These are phyloP conservation scores for Tapirus indicus DNA, from an alignment of 2,797 vertebrate genomes.

Conservation along the genomic window DNA sequence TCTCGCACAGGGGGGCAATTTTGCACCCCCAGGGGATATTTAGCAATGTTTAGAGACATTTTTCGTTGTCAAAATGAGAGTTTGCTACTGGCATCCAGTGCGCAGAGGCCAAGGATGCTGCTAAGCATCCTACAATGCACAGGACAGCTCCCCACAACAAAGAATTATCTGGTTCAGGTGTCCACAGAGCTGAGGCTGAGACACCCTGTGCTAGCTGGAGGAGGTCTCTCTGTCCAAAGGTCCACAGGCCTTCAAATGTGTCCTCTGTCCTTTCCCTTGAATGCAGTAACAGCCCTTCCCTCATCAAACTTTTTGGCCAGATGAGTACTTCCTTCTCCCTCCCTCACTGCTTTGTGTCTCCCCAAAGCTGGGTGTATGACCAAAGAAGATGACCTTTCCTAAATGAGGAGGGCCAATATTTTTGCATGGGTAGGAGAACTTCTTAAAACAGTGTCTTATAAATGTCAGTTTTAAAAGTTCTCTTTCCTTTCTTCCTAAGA, in stretches of 20 bases:
- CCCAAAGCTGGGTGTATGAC: not conserved
- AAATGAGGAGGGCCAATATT: not conserved
- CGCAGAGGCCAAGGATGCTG: not conserved
- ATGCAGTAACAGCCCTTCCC: conserved; percentile 34
- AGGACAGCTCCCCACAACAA: not conserved
- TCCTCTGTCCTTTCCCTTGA: conserved; percentile 18
- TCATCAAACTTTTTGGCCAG: not conserved
- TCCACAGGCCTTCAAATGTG: not conserved
- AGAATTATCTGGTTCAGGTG: not conserved
- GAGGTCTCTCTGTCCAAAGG: not conserved
- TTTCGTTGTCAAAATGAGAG: not conserved
- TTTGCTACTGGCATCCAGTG: not conserved
- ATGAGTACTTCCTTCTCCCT: not conserved
- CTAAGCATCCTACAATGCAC: not conserved
- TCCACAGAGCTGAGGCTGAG: not conserved
- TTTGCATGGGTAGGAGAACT: conserved; percentile 27
- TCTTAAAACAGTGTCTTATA: conserved; percentile 56
- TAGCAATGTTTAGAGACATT: conserved; percentile 18
- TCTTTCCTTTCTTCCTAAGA: conserved; percentile 71
- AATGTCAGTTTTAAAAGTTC: conserved; percentile 58
- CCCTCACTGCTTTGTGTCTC: conserved; percentile 14
- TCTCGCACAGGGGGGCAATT: not conserved
- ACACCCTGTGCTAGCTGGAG: not conserved
- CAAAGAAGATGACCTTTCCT: conserved; percentile 53
- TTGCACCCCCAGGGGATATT: not conserved